These are phyloP conservation scores for Phortica magna DNA, from an alignment of 2,888 invertebrate genomes.

Conservation along the genomic window DNA sequence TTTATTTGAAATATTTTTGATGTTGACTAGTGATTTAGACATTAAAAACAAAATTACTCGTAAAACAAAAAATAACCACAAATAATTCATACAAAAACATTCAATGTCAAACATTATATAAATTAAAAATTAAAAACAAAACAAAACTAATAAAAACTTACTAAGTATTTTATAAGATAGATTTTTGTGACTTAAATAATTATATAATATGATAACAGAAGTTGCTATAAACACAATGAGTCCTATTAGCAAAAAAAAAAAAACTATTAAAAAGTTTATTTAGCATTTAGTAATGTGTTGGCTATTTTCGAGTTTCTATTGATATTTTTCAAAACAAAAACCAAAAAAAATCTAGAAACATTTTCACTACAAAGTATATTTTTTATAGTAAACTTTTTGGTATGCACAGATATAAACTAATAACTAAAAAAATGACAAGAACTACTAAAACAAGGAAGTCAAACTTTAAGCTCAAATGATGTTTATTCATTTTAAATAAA, in stretches of 20 bases:
- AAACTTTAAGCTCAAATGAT: slow-evolving; percentile 20
- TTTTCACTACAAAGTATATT: slow-evolving; percentile 14
- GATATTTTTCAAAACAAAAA: slow-evolving; percentile 10
- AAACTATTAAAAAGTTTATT: background rate
- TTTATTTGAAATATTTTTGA: no score
- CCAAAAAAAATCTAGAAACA: slow-evolving; percentile 37
- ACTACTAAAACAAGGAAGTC: slow-evolving; percentile 11
- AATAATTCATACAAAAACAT: no score
- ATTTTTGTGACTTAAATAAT: no score
- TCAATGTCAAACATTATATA: no score
- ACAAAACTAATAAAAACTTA: background rate
- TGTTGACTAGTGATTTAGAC: no score
- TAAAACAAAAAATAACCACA: no score
- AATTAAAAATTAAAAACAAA: background rate
- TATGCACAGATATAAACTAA: slow-evolving; percentile 23
- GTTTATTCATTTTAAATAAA: slow-evolving; percentile 51
- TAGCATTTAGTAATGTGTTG: slow-evolving; percentile 16
- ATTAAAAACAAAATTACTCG: no score
- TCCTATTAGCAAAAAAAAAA: background rate
- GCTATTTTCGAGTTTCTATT: slow-evolving; percentile 20
- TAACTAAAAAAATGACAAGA: slow-evolving; percentile 27
- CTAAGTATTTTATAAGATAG: no score
- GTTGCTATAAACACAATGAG: background rate
- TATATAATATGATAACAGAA: background rate
- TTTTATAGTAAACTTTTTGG: slow-evolving; percentile 30